These are phyloP conservation scores for Cylas formicarius DNA, from an alignment of 1,140 invertebrate species.

Conservation along the genomic window DNA sequence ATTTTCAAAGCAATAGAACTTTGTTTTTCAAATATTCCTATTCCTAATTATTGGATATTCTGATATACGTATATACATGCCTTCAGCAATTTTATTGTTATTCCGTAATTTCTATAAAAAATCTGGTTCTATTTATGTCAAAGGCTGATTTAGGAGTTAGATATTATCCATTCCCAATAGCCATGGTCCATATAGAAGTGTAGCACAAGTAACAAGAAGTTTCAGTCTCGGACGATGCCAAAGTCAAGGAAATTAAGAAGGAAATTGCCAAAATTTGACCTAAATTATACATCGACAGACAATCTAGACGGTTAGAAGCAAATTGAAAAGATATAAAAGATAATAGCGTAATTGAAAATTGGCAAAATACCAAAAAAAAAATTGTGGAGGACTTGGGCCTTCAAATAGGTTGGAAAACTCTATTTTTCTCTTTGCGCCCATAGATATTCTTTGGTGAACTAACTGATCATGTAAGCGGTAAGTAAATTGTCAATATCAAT, in stretches of 20 bases:
- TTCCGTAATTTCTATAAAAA: no score
- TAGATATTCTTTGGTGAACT: slow-evolving; percentile 77
- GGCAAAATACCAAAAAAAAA: slow-evolving; percentile 58
- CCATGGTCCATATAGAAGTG: no score
- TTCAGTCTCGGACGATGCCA: slow-evolving; percentile 21
- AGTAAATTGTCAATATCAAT: no score
- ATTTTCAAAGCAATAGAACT: no score
- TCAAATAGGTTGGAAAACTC: slow-evolving; percentile 98
- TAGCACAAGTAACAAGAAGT: slow-evolving; percentile 26
- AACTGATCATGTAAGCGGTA: slow-evolving; percentile 16
- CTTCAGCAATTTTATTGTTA: no score
- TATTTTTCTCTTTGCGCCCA: slow-evolving; percentile 88
- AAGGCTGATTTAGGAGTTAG: no score
- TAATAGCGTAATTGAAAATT: slow-evolving; percentile 54
- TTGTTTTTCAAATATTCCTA: no score
- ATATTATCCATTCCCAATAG: no score
- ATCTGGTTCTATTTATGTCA: no score
- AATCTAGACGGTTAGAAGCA: slow-evolving; percentile 70
- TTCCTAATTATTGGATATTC: no score
- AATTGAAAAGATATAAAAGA: slow-evolving; percentile 74
- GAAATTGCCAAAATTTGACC: slow-evolving; percentile 56
- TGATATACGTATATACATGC: no score
- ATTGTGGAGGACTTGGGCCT: slow-evolving; percentile 92
- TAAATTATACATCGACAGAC: slow-evolving; percentile 69
- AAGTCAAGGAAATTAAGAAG: slow-evolving; percentile 33